Percentiles rank a stretch among this genome's conserved stretches.
Evolutionary conservation across 2,797 vertebrate species (phyloP).

Genomic region (Leptatherina wallacei): DNA sequence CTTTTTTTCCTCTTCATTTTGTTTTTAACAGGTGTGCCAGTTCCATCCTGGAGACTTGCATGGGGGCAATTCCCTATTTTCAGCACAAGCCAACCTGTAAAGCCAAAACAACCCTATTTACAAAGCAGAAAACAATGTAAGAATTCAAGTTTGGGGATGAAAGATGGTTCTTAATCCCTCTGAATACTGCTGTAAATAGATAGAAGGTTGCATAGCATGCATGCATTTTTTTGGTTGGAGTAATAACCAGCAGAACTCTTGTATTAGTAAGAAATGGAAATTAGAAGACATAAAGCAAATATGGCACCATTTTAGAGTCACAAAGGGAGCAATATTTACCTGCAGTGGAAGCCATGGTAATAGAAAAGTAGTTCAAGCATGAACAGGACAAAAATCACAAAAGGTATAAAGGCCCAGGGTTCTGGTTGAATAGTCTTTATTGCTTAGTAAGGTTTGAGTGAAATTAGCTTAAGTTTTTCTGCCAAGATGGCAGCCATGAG

Average conservation of each 20-base stretch:
- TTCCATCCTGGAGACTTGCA: constrained; percentile 7
- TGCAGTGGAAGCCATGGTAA: background rate
- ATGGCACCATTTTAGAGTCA: background rate
- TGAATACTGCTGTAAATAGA: background rate
- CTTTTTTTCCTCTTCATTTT: constrained; percentile 2
- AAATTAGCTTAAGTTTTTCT: constrained; percentile 9
- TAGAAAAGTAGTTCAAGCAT: constrained; percentile 6
- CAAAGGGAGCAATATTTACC: background rate
- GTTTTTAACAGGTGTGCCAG: constrained; percentile 1
- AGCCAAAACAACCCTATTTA: background rate
- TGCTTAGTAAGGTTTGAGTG: constrained; percentile 14
- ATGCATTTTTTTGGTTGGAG: background rate
- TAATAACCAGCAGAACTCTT: background rate
- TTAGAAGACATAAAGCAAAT: background rate
- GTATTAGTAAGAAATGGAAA: background rate
- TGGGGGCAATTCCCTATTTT: background rate
- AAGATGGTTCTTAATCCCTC: no score
- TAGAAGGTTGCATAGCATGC: background rate
- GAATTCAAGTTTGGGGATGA: background rate
- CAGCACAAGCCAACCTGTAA: background rate
- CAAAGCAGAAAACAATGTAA: background rate
- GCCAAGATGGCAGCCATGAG: constrained; percentile 1
- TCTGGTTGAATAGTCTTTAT: constrained; percentile 14
- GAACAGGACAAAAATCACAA: background rate
- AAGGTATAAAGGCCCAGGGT: background rate